These are phyloP conservation scores for Ctenoplectra terminalis DNA, from an alignment of 1,140 invertebrate genomes.

Conservation along the genomic window DNA sequence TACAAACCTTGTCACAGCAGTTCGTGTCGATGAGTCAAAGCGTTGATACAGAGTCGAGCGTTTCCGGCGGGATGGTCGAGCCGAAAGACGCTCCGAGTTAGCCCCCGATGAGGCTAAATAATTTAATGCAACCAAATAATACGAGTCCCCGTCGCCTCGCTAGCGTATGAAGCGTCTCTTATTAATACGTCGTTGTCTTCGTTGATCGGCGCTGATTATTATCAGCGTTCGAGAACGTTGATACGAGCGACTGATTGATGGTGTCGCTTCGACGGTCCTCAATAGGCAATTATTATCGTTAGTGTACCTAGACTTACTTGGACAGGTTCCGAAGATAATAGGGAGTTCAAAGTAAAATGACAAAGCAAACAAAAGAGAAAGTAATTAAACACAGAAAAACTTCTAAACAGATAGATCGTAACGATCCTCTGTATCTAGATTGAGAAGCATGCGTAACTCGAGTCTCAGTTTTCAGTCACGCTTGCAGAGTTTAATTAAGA, in stretches of 20 bases:
- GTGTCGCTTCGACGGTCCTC: constrained; percentile 32
- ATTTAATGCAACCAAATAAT: constrained; percentile 67
- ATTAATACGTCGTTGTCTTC: constrained; percentile 59
- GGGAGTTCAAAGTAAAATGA: constrained; percentile 23
- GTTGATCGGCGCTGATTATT: constrained; percentile 24
- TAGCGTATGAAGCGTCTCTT: constrained; percentile 74
- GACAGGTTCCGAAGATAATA: constrained; percentile 35
- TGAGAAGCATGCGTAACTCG: constrained; percentile 12
- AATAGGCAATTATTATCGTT: constrained; percentile 66
- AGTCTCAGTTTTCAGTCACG: constrained; percentile 26
- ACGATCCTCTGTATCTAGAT: not conserved
- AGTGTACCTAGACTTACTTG: constrained; percentile 62
- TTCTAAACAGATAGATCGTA: not conserved
- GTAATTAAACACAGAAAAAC: not conserved
- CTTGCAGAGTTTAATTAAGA: constrained; percentile 21
- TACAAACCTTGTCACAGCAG: constrained; percentile 78
- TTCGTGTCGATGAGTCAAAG: constrained; percentile 76
- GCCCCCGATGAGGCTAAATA: constrained; percentile 60
- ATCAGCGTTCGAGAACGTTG: not conserved
- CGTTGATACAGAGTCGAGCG: constrained; percentile 62
- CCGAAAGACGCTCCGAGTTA: constrained; percentile 79
- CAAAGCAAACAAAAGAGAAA: not conserved
- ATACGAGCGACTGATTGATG: constrained; percentile 23
- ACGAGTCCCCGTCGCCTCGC: constrained; percentile 72
- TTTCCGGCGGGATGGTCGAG: constrained; percentile 67